Base-by-base conservation (phyloP, 2,888 invertebrate species). In the Matsumyia berberina region DNA sequence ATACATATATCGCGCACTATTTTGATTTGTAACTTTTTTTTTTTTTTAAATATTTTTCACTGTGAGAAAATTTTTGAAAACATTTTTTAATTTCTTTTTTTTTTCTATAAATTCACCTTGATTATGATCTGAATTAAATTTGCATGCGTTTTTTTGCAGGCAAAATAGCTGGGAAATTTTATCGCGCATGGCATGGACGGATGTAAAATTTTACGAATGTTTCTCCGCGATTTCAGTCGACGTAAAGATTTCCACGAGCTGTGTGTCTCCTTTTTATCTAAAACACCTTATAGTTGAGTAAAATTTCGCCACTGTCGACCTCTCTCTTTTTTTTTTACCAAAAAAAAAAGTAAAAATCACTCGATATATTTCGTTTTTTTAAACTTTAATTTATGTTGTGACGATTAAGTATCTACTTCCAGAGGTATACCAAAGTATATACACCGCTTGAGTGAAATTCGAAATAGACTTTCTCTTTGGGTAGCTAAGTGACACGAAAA, bases 181-280 rank as follows among this genome's bases (percentile, higher is more conserved):
- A 91, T 92, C 92, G 91, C 92, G 92, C 92, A 92, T 92, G 92
- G 92, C 92, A 92, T 92, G 92, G 90, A 91, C 91, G 90, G 89
- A 89, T 90, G 88, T 89, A 88, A 88, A 89, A 89, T 89, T 88
- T 89, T 89, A 88, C 88, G 89, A 89, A 89, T 90, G 89, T 89
- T 90, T 90, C 89, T 89, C 89, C 89, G 90, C 89, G 89, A 85
- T 85, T 80, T 62, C 87, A 86, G 86, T 87, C 88, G 86, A 74
- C 88, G 88, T 73, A 89, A 87, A 87, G 88, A 88, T 89, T 88
- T 88, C 87, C 87, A 86, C 87, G 87, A 88, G 90, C 89, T 90
- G 88, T 88, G 88, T 80, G 87, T 82, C 86, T 83, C 86, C 86
- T 86, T 87, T 87, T 78, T 83, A 73, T 79, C 57, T 64, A 37